Conservation (phyloP, 2,113 vertebrate genomes). For the Equus przewalskii region DNA sequence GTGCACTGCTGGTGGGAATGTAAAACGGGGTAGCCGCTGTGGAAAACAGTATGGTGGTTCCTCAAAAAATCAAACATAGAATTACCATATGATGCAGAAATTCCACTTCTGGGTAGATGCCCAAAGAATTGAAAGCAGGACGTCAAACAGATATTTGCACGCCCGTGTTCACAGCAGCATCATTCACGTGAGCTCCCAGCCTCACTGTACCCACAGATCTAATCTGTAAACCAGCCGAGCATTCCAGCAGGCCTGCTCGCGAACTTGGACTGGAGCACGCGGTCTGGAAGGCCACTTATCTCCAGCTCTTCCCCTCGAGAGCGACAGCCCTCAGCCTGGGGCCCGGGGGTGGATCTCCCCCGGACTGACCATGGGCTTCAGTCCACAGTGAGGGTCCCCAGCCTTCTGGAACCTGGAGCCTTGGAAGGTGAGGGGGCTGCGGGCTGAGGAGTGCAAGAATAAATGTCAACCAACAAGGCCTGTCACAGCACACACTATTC, state of each 20-base stretch:
- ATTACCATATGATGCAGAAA: accelerated
- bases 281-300: accelerated
- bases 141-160: background rate
- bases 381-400: background rate
- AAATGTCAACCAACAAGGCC: background rate
- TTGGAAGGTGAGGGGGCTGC: accelerated
- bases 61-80: accelerated
- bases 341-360: background rate
- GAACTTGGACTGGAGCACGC: accelerated
- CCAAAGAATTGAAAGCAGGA: background rate
- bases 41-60: accelerated
- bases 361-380: accelerated
- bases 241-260: accelerated
- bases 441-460: background rate
- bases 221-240: accelerated
- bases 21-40: accelerated
- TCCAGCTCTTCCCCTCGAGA: accelerated
- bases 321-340: background rate
- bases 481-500: accelerated
- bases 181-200: accelerated
- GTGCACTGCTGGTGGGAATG: accelerated
- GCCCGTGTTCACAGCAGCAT: accelerated
- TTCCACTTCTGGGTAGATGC: accelerated
- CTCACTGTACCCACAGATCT: background rate
- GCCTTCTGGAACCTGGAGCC: background rate